Evolutionary conservation across 23 tunicate genomes (phyloP), one percentile per base, ranked within the genome.

Genomic region (Diplosoma virens): DNA sequence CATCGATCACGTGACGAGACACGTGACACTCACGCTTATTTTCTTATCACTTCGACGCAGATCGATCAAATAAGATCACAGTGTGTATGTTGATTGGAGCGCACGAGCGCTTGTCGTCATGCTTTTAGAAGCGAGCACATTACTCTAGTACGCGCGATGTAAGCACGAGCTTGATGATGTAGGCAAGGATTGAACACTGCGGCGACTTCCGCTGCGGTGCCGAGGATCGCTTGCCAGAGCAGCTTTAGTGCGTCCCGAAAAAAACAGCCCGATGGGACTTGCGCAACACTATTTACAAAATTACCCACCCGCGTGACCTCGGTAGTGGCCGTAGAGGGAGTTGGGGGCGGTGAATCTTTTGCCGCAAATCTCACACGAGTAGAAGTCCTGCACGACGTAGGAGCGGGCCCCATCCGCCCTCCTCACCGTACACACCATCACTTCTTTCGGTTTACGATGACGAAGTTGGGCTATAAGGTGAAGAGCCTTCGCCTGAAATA

Each of bases 51-150:
- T 32, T 84, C 82, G 37, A 63, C 5, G 3, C 3, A 55, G 31
- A 37, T 35, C 52, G 84, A 85, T 85, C 91, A 85, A 85, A 85
- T 85, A 85, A 85, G 91, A 85, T 79, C 91, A 85, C 71, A 32
- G 80, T 75, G 87, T 82, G 48, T 11, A 58, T 9, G 52, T 45
- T 9, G 52, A 9, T 9, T 45, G 52, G 16, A 9, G 11, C n/a
- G n/a, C n/a, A n/a, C n/a, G n/a, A n/a, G n/a, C n/a, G n/a, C n/a
- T n/a, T n/a, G n/a, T n/a, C n/a, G n/a, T n/a, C n/a, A n/a, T n/a
- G n/a, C n/a, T n/a, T n/a, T n/a, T n/a, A n/a, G n/a, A n/a, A n/a
- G n/a, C n/a, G n/a, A n/a, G n/a, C n/a, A n/a, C n/a, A n/a, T n/a
- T n/a, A n/a, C n/a, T n/a, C n/a, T n/a, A n/a, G n/a, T n/a, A n/a